Evolutionary conservation across 2,797 vertebrate species (phyloP).

Genomic region (Loris lydekkerianus): DNA sequence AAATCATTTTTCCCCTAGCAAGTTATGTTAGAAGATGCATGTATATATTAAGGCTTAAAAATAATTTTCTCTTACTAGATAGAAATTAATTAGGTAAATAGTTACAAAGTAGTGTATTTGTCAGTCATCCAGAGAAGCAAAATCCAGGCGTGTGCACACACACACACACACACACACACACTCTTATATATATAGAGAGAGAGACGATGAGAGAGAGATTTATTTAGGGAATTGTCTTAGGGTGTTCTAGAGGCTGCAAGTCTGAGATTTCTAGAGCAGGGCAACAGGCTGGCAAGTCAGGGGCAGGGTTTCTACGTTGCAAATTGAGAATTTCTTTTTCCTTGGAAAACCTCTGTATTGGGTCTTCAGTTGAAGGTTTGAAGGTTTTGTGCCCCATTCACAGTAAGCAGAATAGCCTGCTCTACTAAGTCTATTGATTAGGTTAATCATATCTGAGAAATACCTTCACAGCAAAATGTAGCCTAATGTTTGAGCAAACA

Average conservation of each 20-base stretch:
- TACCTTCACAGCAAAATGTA: neutral
- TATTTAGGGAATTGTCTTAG: neutral
- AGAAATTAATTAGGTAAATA: neutral
- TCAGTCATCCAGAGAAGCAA: neutral
- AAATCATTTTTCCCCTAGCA: neutral
- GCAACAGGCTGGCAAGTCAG: fast-evolving
- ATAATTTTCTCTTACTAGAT: neutral
- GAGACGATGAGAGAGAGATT: too few species aligned
- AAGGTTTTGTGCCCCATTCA: neutral
- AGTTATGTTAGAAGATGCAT: conserved; percentile 13
- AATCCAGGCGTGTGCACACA: neutral
- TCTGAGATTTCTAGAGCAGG: neutral
- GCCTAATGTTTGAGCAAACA: neutral
- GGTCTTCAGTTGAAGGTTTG: neutral
- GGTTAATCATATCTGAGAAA: neutral
- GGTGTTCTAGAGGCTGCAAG: neutral
- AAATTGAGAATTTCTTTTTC: neutral
- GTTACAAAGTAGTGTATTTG: neutral
- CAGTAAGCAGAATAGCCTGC: neutral
- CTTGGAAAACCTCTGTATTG: neutral
- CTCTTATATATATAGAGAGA: neutral
- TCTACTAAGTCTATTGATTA: neutral
- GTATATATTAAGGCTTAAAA: neutral
- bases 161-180: too few species aligned
- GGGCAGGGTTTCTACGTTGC: neutral